Conservation (phyloP, 1,140 invertebrate genomes). For the Harpegnathos saltator region DNA sequence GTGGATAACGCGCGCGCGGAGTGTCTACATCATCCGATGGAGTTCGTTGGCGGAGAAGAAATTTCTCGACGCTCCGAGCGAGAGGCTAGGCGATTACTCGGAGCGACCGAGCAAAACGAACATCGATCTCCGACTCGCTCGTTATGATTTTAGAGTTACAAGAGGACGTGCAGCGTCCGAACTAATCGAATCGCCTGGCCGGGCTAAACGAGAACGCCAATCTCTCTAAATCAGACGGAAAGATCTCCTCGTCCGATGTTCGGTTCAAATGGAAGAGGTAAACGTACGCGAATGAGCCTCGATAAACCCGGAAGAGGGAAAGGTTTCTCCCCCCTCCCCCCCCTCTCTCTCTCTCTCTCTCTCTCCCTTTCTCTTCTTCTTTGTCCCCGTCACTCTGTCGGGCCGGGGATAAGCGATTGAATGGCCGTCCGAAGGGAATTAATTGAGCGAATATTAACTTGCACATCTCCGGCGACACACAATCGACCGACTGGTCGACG, state of each 20-base stretch:
- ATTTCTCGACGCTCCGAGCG: conserved; percentile 24
- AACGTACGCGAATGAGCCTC: neutral
- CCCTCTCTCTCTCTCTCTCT: no score
- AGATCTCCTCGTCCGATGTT: neutral
- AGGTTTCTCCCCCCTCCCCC: neutral
- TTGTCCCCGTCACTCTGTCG: no score
- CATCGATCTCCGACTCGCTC: conserved; percentile 25
- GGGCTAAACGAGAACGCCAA: neutral
- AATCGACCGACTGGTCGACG: neutral
- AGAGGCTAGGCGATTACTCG: conserved; percentile 26
- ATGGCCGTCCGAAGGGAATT: neutral
- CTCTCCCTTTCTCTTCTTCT: no score
- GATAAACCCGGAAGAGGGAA: conserved; percentile 2
- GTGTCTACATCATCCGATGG: conserved; percentile 37
- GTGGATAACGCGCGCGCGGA: conserved; percentile 39
- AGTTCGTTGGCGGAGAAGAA: conserved; percentile 23
- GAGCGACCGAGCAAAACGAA: conserved; percentile 23
- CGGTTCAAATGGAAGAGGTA: neutral
- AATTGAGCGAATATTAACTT: conserved; percentile 42
- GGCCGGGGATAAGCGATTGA: conserved; percentile 14
- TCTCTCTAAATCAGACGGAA: neutral
- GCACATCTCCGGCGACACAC: neutral
- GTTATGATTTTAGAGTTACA: conserved; percentile 30
- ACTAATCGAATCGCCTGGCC: neutral
- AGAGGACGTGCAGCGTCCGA: conserved; percentile 1